Conservation (phyloP, 2,797 vertebrate species). For the Scyliorhinus canicula region DNA sequence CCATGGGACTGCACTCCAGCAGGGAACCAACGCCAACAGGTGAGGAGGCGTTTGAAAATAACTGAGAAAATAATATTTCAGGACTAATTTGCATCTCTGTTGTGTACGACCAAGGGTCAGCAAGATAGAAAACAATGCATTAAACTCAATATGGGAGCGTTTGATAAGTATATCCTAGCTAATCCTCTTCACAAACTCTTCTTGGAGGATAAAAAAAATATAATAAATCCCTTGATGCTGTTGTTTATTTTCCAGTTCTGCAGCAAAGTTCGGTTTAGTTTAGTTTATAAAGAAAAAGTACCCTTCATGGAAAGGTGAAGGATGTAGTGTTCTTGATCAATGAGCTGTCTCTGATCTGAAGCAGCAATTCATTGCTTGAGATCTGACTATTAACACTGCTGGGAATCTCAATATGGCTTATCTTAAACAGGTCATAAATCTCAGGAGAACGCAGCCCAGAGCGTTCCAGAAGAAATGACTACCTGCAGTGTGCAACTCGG, state of each 20-base stretch:
- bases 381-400: constrained; percentile 40
- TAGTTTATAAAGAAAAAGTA: constrained; percentile 37
- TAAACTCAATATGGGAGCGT: background rate
- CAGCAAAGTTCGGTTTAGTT: constrained; percentile 31
- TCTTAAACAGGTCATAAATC: constrained; percentile 41
- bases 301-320: constrained; percentile 39
- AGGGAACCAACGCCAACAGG: background rate
- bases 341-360: constrained; percentile 40
- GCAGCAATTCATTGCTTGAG: constrained; percentile 38
- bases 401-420: constrained; percentile 38
- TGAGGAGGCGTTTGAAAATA: too few relatives aligned
- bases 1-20: background rate
- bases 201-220: background rate
- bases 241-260: background rate
- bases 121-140: background rate
- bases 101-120: too few relatives aligned
- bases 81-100: background rate
- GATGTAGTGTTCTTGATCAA: constrained; percentile 41
- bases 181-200: background rate
- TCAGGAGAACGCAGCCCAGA: constrained; percentile 36
- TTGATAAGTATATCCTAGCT: background rate
- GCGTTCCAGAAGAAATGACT: constrained; percentile 32
- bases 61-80: background rate
- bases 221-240: background rate
- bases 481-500: constrained; percentile 15